These are phyloP conservation scores for Micronycteris hirsuta DNA, from an alignment of 2,113 vertebrate species.

Conservation along the genomic window DNA sequence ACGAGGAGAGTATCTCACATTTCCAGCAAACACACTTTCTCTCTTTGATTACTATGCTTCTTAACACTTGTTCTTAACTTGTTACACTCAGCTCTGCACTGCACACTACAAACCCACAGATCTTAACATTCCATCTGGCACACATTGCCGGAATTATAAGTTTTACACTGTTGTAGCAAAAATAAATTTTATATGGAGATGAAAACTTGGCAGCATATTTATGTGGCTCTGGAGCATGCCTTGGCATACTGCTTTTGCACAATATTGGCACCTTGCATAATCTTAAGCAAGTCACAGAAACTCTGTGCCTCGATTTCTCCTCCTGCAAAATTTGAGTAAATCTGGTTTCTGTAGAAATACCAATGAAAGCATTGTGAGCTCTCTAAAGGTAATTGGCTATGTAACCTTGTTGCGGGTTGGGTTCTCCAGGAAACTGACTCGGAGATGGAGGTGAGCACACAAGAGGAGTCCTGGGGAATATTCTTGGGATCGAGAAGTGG, in stretches of 20 bases:
- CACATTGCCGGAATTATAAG: background rate
- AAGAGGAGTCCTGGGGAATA: background rate
- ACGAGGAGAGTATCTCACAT: background rate
- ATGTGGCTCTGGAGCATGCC: background rate
- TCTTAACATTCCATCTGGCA: slow-evolving; percentile 61
- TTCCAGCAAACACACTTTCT: slow-evolving; percentile 9
- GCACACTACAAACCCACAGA: slow-evolving; percentile 14
- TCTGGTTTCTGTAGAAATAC: background rate
- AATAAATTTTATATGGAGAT: slow-evolving; percentile 61
- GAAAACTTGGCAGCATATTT: slow-evolving; percentile 54
- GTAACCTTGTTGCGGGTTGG: background rate
- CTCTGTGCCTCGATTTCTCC: background rate
- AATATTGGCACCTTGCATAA: background rate
- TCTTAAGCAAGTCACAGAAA: background rate
- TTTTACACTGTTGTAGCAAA: slow-evolving; percentile 65
- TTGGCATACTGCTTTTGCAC: slow-evolving; percentile 21
- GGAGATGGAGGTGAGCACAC: background rate
- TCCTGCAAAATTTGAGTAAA: background rate
- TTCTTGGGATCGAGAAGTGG: background rate
- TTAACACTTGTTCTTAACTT: slow-evolving; percentile 55
- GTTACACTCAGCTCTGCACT: background rate
- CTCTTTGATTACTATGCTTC: slow-evolving; percentile 15
- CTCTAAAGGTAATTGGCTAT: background rate
- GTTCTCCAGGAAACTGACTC: background rate
- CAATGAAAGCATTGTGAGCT: background rate